Percentiles rank a stretch among this genome's conserved stretches.
Conservation (phyloP, 2,113 vertebrate species). For the Penelope pileata region DNA sequence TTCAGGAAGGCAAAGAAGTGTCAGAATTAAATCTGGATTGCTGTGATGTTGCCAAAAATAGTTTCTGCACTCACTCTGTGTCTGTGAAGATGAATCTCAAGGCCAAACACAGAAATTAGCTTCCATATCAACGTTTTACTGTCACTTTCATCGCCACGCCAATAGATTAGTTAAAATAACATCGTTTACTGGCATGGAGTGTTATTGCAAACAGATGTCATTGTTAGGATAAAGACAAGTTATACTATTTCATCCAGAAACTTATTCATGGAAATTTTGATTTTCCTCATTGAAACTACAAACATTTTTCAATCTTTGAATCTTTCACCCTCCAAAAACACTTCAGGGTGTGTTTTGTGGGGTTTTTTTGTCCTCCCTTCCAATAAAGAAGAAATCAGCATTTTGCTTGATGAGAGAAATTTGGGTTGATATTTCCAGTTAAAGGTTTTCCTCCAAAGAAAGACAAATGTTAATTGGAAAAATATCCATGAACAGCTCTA, state of each 20-base stretch:
- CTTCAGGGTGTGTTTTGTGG: not conserved
- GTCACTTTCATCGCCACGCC: conserved; percentile 57
- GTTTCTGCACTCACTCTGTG: conserved; percentile 9
- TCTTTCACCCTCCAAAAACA: not conserved
- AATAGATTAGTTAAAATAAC: conserved; percentile 65
- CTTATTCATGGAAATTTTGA: conserved; percentile 21
- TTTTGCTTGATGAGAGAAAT: not conserved
- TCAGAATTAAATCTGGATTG: conserved; percentile 46
- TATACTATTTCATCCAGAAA: conserved; percentile 26
- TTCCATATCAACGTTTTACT: conserved; percentile 59
- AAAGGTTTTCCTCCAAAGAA: not conserved
- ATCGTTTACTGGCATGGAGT: conserved; percentile 41
- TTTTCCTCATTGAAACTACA: conserved; percentile 11
- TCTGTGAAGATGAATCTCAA: conserved; percentile 44
- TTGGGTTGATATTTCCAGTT: not conserved
- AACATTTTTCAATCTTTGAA: not conserved
- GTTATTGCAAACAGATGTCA: conserved; percentile 67
- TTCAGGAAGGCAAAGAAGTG: conserved; percentile 42
- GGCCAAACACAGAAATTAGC: conserved; percentile 66
- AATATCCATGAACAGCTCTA: not conserved
- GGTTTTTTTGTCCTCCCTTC: not conserved
- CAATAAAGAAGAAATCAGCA: not conserved
- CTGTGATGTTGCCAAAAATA: conserved; percentile 39
- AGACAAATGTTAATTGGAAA: conserved; percentile 18
- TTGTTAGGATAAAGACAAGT: conserved; percentile 1